phyloP scores from a whole-genome alignment of 2,113 vertebrate genomes.

The Guaruba guarouba region DNA sequence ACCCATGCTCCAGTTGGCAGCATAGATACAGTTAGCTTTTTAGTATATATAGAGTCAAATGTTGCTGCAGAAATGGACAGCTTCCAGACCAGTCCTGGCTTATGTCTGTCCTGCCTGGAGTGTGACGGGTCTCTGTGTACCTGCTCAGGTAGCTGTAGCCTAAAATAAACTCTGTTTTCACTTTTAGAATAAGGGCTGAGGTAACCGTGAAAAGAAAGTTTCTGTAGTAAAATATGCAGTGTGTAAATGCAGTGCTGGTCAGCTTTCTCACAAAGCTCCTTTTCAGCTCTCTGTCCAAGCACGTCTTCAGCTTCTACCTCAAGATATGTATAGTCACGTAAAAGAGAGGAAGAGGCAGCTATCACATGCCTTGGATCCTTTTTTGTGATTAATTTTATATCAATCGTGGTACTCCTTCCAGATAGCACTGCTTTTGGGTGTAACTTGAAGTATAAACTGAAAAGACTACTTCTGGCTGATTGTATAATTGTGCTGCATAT shows the following conservation, averaged over 20 bases:
- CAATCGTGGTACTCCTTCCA: not conserved
- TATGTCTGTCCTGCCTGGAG: not conserved
- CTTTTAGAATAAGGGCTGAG: not conserved
- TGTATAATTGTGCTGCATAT: not conserved
- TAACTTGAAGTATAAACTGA: not conserved
- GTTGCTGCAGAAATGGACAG: not conserved
- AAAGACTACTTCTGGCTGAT: not conserved
- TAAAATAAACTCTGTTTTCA: not conserved
- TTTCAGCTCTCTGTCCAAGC: not conserved
- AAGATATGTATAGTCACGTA: not conserved
- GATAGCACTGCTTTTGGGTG: not conserved
- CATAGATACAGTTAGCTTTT: not conserved
- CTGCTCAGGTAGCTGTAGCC: not conserved
- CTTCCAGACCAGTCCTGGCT: not conserved
- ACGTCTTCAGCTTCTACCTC: not conserved
- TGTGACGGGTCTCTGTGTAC: not conserved
- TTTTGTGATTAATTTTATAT: not conserved
- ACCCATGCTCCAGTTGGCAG: not conserved
- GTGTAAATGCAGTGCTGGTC: not conserved
- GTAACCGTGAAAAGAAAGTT: not conserved
- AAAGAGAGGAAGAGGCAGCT: not conserved
- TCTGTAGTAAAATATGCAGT: not conserved
- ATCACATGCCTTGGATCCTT: not conserved
- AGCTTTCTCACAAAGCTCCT: not conserved
- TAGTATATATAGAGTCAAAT: not conserved